These are phyloP conservation scores for Naso thynnoides DNA, from an alignment of 2,797 vertebrate species.

Conservation along the genomic window DNA sequence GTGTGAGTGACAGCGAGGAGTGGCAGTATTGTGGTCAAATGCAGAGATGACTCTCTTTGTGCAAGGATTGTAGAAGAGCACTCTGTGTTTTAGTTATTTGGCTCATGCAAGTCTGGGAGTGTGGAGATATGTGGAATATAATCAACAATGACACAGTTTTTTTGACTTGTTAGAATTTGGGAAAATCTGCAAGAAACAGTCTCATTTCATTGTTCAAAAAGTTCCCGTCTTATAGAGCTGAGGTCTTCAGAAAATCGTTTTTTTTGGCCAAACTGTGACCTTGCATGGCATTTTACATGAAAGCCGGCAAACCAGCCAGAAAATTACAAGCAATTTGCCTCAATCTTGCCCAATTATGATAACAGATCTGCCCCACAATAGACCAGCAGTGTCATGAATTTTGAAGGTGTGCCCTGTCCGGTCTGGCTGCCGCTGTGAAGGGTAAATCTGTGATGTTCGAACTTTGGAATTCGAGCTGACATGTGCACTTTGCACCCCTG, in stretches of 20 bases:
- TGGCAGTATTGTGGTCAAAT: slow-evolving; percentile 13
- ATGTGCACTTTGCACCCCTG: slow-evolving; percentile 76
- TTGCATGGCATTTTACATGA: slow-evolving; percentile 67
- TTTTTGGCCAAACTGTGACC: slow-evolving; percentile 40
- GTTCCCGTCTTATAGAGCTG: neutral
- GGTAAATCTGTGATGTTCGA: slow-evolving; percentile 75
- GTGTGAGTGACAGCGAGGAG: slow-evolving; percentile 20
- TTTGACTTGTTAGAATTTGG: neutral
- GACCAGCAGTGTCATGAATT: slow-evolving; percentile 64
- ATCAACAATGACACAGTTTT: neutral
- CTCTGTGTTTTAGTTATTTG: too few relatives aligned
- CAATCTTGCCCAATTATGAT: slow-evolving; percentile 81
- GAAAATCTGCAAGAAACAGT: neutral
- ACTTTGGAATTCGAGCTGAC: slow-evolving; percentile 81
- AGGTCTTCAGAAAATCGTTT: neutral
- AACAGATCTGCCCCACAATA: slow-evolving; percentile 76
- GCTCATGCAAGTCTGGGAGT: neutral
- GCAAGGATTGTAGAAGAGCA: too few relatives aligned
- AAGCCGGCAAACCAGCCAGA: slow-evolving; percentile 72
- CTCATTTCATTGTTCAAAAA: neutral
- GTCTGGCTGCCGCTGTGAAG: slow-evolving; percentile 49
- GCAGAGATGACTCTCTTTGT: neutral
- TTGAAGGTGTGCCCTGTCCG: slow-evolving; percentile 56
- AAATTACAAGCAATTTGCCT: slow-evolving; percentile 79
- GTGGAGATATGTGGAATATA: too few relatives aligned